Evolutionary conservation across 2,797 vertebrate species (phyloP).

Genomic region (Megalops cyprinoides): DNA sequence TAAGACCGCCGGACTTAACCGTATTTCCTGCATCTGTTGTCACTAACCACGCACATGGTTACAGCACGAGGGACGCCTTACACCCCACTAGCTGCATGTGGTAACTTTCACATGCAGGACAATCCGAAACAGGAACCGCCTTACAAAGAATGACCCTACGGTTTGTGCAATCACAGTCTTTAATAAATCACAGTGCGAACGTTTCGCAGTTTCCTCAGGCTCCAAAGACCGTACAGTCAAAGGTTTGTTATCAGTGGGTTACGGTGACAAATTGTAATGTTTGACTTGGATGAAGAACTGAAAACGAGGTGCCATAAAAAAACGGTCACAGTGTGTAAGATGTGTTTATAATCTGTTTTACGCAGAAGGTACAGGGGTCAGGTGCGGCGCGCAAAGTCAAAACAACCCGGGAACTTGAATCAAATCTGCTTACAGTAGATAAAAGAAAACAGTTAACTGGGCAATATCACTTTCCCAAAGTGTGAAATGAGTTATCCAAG

Average conservation of each 20-base stretch:
- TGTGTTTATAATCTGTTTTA: neutral
- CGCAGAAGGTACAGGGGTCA: neutral
- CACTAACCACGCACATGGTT: slow-evolving; percentile 13
- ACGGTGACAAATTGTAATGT: neutral
- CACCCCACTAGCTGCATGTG: neutral
- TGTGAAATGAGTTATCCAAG: neutral
- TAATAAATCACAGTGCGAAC: neutral
- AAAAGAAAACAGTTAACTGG: neutral
- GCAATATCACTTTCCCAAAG: neutral
- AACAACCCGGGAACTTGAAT: neutral
- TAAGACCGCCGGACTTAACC: neutral
- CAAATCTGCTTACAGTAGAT: neutral
- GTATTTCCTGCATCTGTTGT: slow-evolving; percentile 22
- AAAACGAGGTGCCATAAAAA: neutral
- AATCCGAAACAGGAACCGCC: neutral
- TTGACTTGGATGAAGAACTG: neutral
- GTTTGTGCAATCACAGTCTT: slow-evolving; percentile 11
- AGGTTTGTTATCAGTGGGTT: neutral
- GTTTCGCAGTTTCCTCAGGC: neutral
- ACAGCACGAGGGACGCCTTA: neutral
- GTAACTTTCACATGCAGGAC: neutral
- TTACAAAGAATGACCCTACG: neutral
- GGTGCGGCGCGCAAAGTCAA: neutral
- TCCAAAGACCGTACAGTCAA: neutral
- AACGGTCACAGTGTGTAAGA: neutral